A percentile compares a stretch with the other conserved stretches of the same genome.
These are phyloP conservation scores for Pseudomyrmex flavicornis DNA, from an alignment of 1,140 invertebrate species.

Conservation along the genomic window DNA sequence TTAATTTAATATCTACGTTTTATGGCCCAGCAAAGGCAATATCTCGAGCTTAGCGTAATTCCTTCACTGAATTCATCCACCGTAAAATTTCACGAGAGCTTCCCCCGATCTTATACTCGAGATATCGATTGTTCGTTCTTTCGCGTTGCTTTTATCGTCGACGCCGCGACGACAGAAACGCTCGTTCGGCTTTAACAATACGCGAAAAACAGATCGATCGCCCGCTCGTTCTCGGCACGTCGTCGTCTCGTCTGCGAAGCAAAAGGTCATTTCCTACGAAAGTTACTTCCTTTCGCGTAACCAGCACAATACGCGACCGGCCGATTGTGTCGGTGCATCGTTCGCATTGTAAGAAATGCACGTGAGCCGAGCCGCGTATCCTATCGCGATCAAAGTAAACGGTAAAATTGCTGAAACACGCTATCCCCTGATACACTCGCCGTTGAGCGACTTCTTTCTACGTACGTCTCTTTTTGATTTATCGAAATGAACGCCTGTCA, in stretches of 20 bases:
- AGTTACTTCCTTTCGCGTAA: constrained; percentile 38
- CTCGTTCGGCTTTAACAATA: constrained; percentile 70
- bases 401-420: constrained; percentile 22
- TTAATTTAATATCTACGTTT: constrained; percentile 43
- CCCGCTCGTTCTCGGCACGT: constrained; percentile 44
- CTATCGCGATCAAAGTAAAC: constrained; percentile 14
- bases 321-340: neutral
- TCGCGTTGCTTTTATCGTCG: constrained; percentile 21
- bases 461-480: constrained; percentile 1
- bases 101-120: constrained; percentile 15
- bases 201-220: constrained; percentile 74
- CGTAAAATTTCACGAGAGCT: constrained; percentile 34
- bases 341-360: constrained; percentile 10
- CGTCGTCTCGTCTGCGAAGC: constrained; percentile 37
- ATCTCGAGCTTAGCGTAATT: constrained; percentile 40
- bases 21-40: constrained; percentile 38
- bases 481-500: neutral
- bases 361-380: neutral
- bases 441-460: neutral
- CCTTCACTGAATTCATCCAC: constrained; percentile 13
- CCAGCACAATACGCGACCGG: constrained; percentile 14
- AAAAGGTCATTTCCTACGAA: constrained; percentile 70
- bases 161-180: constrained; percentile 43
- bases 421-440: neutral
- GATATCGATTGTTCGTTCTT: constrained; percentile 40